These are phyloP conservation scores for Ommatoiulus sabulosus DNA, from an alignment of 2,888 invertebrate genomes.

Conservation along the genomic window DNA sequence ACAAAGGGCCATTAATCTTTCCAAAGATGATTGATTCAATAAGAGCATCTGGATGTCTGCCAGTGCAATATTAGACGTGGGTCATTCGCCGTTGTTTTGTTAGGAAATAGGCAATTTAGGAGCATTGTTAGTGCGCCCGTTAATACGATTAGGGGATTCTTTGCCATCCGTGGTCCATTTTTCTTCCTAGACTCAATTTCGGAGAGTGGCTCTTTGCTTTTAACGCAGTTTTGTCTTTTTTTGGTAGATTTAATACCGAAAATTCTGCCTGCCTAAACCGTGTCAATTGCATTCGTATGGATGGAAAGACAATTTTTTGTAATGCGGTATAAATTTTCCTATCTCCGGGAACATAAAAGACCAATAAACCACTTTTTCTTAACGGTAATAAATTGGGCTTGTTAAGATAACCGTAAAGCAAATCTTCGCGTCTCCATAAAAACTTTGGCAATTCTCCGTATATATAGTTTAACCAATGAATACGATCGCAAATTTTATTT, in stretches of 20 bases:
- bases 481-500: too few species aligned
- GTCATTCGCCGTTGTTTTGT: constrained; percentile 45
- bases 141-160: constrained; percentile 40
- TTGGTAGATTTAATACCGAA: background rate
- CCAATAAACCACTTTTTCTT: background rate
- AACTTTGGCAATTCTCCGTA: background rate
- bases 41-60: constrained; percentile 20
- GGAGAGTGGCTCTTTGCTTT: constrained; percentile 24
- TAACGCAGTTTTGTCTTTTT: background rate
- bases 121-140: background rate
- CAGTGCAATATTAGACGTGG: constrained; percentile 19
- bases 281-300: background rate
- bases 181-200: background rate
- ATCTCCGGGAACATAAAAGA: background rate
- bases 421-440: background rate
- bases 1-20: constrained; percentile 41
- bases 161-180: constrained; percentile 17
- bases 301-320: background rate
- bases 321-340: background rate
- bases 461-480: too few species aligned
- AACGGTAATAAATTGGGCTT: background rate
- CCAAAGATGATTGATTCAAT: constrained; percentile 46
- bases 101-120: constrained; percentile 45
- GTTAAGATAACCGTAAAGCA: background rate
- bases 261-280: background rate